Conservation (phyloP, 2,888 invertebrate species). For the Cheilosia grossa region DNA sequence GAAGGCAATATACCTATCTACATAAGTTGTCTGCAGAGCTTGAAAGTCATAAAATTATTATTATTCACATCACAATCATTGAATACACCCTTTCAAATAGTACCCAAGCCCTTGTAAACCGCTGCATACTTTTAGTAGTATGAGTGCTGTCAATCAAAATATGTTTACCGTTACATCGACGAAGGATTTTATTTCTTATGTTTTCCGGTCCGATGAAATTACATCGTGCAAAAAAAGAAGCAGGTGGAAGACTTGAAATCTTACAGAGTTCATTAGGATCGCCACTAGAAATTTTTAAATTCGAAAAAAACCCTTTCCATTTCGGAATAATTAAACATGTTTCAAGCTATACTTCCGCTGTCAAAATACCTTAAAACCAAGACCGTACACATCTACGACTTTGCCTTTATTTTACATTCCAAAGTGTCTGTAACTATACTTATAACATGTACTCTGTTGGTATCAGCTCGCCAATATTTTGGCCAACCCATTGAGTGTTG, state of each 20-base stretch:
- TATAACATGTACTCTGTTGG: slow-evolving; percentile 88
- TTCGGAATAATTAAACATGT: slow-evolving; percentile 82
- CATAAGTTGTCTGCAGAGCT: too few species aligned
- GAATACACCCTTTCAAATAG: too few species aligned
- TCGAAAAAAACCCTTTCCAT: background rate
- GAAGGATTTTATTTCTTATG: too few species aligned
- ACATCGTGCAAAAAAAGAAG: background rate
- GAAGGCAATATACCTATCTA: too few species aligned
- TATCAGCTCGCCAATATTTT: slow-evolving; percentile 92
- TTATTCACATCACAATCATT: too few species aligned
- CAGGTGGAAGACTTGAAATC: background rate
- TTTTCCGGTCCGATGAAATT: too few species aligned
- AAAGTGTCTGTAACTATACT: slow-evolving; percentile 88
- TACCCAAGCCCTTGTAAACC: too few species aligned
- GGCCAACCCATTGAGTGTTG: slow-evolving; percentile 93
- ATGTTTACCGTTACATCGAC: too few species aligned
- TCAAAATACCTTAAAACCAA: slow-evolving; percentile 86
- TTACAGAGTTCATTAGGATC: background rate
- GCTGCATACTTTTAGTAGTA: too few species aligned
- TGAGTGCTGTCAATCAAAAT: too few species aligned
- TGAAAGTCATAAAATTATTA: too few species aligned
- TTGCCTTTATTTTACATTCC: slow-evolving; percentile 90
- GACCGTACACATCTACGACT: slow-evolving; percentile 89
- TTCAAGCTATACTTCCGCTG: slow-evolving; percentile 87
- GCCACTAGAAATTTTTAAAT: background rate